phyloP scores from a whole-genome alignment of 2,888 invertebrate genomes.

The Protodeltote pygarga region DNA sequence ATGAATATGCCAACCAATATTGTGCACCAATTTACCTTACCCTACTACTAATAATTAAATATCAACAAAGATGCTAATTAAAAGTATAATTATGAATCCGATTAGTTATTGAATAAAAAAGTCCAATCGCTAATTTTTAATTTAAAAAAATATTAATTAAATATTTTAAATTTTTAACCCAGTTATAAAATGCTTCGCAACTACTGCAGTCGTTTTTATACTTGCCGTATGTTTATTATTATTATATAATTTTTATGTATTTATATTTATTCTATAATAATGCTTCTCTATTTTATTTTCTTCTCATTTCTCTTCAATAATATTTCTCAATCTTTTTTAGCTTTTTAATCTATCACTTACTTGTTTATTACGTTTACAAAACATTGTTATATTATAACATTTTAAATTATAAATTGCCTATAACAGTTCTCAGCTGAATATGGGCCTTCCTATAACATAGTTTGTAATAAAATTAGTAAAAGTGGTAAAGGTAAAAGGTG shows the following conservation, averaged over 20 bases:
- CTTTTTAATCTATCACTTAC: constrained; percentile 9
- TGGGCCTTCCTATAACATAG: no score
- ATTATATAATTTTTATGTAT: background rate
- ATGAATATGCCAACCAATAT: constrained; percentile 5
- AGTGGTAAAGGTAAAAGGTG: no score
- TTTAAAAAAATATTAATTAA: background rate
- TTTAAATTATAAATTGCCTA: no score
- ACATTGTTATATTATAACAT: no score
- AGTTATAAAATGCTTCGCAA: constrained; percentile 6
- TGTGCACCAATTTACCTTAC: background rate
- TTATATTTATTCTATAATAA: background rate
- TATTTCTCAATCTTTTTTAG: background rate
- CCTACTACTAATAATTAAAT: constrained; percentile 12
- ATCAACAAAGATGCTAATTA: background rate
- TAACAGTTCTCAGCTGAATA: no score
- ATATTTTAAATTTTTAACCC: background rate
- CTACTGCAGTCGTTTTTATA: background rate
- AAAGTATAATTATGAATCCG: background rate
- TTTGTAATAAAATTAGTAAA: no score
- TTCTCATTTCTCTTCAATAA: no score
- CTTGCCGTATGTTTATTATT: background rate
- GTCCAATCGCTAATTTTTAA: background rate
- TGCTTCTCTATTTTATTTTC: background rate
- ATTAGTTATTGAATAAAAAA: background rate
- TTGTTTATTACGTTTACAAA: no score